These are phyloP conservation scores for Gorsachius goisagi DNA, from an alignment of 2,113 vertebrate species.

Conservation along the genomic window DNA sequence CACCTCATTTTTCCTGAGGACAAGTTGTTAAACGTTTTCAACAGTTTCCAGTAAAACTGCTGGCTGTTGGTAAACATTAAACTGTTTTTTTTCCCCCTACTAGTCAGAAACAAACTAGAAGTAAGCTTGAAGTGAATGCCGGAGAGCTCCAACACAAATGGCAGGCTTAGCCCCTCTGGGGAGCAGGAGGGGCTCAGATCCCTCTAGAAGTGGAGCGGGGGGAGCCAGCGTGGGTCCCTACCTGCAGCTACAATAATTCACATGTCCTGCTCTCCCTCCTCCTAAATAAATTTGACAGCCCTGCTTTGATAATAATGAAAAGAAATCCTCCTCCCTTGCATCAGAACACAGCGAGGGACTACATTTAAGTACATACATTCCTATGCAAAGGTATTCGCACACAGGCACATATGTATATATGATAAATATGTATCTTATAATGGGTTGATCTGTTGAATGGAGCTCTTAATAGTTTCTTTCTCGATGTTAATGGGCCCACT, in stretches of 20 bases:
- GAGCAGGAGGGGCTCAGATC: not conserved
- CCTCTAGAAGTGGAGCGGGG: not conserved
- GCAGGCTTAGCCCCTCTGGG: not conserved
- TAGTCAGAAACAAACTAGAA: not conserved
- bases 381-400: not conserved
- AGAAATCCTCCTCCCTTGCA: not conserved
- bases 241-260: not conserved
- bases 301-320: not conserved
- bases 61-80: not conserved
- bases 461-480: not conserved
- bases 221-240: not conserved
- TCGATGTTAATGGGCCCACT: not conserved
- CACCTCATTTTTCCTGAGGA: not conserved
- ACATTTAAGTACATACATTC: fast-evolving
- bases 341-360: not conserved
- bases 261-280: not conserved
- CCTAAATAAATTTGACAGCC: not conserved
- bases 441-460: not conserved
- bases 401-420: fast-evolving
- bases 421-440: not conserved
- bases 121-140: not conserved
- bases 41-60: not conserved
- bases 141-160: not conserved
- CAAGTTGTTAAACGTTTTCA: not conserved
- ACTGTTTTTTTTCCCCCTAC: not conserved